phyloP scores from a whole-genome alignment of 2,888 invertebrate genomes.

The Micoletzkya japonica region DNA sequence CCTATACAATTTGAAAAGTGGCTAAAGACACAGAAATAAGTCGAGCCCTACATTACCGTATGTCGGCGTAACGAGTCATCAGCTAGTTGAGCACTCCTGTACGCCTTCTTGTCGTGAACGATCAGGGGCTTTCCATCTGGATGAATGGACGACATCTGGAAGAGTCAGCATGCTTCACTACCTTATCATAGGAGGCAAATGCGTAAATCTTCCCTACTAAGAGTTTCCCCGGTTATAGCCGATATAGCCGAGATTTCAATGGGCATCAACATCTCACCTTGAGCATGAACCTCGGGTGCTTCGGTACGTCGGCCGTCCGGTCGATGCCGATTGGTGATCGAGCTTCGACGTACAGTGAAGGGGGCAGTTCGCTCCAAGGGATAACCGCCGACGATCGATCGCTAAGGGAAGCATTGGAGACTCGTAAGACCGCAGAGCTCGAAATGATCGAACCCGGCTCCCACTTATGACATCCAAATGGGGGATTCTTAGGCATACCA shows the following conservation, averaged over 20 bases:
- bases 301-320: constrained; percentile 9
- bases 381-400: constrained; percentile 23
- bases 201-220: neutral
- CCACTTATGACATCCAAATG: too few relatives aligned
- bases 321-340: constrained; percentile 39
- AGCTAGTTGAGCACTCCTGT: too few relatives aligned
- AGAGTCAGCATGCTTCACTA: neutral
- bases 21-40: too few relatives aligned
- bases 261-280: neutral
- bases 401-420: neutral
- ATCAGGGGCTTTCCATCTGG: constrained; percentile 1
- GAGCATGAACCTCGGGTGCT: neutral
- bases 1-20: too few relatives aligned
- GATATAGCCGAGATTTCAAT: neutral
- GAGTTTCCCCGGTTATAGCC: neutral
- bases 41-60: too few relatives aligned
- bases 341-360: constrained; percentile 46
- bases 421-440: too few relatives aligned
- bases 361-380: constrained; percentile 35
- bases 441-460: too few relatives aligned
- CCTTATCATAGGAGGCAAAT: neutral
- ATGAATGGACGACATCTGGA: constrained; percentile 22
- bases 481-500: too few relatives aligned
- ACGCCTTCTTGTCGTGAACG: constrained; percentile 9
- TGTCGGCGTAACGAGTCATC: too few relatives aligned